Conservation (phyloP, 2,797 vertebrate genomes). For the Syncerus caffer region DNA sequence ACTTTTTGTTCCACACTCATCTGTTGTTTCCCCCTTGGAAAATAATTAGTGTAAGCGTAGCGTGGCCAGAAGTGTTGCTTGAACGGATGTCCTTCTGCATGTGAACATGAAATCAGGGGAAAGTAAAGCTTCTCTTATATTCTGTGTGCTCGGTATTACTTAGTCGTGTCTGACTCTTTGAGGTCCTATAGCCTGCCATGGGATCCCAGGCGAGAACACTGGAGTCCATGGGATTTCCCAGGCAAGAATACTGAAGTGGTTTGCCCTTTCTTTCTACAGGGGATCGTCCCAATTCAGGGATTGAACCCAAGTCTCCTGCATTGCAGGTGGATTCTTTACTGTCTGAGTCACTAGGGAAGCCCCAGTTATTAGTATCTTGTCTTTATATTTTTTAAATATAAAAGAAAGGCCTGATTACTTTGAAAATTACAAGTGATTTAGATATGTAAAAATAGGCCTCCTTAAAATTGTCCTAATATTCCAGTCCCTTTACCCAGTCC, state of each 20-base stretch:
- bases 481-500: neutral
- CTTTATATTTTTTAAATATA: conserved; percentile 21
- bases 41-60: neutral
- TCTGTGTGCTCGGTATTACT: neutral
- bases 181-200: neutral
- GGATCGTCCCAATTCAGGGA: neutral
- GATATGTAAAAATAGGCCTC: neutral
- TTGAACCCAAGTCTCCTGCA: neutral
- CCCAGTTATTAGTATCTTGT: neutral
- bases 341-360: neutral
- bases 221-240: neutral
- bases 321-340: neutral
- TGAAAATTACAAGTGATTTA: neutral
- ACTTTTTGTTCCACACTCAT: neutral
- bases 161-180: neutral
- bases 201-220: neutral
- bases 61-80: neutral
- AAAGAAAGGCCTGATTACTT: neutral
- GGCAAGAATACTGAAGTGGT: neutral
- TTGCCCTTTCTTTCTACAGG: neutral
- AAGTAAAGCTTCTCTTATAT: neutral
- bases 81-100: neutral
- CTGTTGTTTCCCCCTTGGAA: neutral
- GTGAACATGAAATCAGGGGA: neutral
- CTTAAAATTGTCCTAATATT: neutral